These are phyloP conservation scores for Metalampra italica DNA, from an alignment of 2,888 invertebrate species.

Conservation along the genomic window DNA sequence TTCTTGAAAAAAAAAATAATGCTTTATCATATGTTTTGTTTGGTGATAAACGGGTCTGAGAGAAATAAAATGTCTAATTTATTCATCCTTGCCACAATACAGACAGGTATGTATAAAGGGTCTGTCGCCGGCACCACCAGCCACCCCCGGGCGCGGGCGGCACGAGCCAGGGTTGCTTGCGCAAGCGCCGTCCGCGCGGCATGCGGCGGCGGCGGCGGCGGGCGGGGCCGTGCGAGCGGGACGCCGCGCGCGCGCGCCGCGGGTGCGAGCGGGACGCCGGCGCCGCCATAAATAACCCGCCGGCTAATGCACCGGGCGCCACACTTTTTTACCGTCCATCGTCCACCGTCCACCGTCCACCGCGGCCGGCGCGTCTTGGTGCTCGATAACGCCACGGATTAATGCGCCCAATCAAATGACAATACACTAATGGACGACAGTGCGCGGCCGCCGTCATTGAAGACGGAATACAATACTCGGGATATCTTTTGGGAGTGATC, in stretches of 20 bases:
- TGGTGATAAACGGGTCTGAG: too few relatives aligned
- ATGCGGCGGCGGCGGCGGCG: background rate
- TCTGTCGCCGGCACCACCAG: too few relatives aligned
- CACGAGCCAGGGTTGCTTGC: background rate
- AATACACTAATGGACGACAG: conserved; percentile 17
- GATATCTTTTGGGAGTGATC: background rate
- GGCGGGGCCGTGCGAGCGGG: conserved; percentile 20
- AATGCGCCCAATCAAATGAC: conserved; percentile 1
- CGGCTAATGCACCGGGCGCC: conserved; percentile 69
- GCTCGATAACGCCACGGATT: conserved; percentile 21
- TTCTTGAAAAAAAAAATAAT: too few relatives aligned
- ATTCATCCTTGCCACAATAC: too few relatives aligned
- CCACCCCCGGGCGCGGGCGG: background rate
- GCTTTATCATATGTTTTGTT: too few relatives aligned
- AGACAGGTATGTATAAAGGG: too few relatives aligned
- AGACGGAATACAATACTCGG: background rate
- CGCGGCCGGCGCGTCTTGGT: conserved; percentile 34
- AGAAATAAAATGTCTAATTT: too few relatives aligned
- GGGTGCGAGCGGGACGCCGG: conserved; percentile 29
- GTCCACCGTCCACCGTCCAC: conserved; percentile 8
- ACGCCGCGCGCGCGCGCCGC: conserved; percentile 10
- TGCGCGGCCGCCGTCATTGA: background rate
- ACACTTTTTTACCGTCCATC: conserved; percentile 40
- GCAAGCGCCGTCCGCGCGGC: background rate
- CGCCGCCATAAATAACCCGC: conserved; percentile 61